Evolutionary conservation across 2,113 vertebrate genomes (phyloP), one percentile per base, ranked within the genome.

Genomic region (Entelurus aequoreus): DNA sequence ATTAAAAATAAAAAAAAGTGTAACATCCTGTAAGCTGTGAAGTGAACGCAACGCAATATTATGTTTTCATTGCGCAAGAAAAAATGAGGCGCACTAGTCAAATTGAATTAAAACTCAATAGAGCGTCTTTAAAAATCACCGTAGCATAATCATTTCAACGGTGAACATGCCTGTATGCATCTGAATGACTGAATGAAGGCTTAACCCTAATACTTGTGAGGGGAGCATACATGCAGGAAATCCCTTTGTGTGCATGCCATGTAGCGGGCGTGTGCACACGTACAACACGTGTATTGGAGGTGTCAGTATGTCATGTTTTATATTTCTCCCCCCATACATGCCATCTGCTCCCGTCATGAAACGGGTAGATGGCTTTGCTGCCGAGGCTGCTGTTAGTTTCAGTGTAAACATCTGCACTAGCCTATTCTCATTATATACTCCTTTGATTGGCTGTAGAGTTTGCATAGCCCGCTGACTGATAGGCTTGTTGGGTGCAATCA

Each of bases 351-450:
- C 62, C 57, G 11, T 56, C 58, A 50, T 52, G 13, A 42, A 62
- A 58, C 60, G 37, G 15, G 16, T 48, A 54, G 58, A 60, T 62
- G 74, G 59, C 69, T 65, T 12, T 46, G 42, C 54, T 71, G 60
- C 74, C 58, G 8, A 37, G 36, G 44, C 57, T 77, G 64, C 71
- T 76, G 70, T 74, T 79, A 56, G 69, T 57, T 68, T 37, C 48
- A 60, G 75, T 83, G 67, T 67, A 75, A 82, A 87, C 80, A 83
- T 83, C 83, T 86, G 80, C 74, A 75, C 59, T 61, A 47, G 49
- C 50, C 69, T 68, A 61, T 62, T 76, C 66, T 64, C 66, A 53
- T 61, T 61, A 66, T 62, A 72, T 60, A 55, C 83, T 85, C 53
- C 60, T 67, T 54, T 75, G 16, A 16, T 54, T 63, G 57, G 28